Evolutionary conservation across 2,888 invertebrate genomes (phyloP).

Genomic region (Pristionchus japonicus): DNA sequence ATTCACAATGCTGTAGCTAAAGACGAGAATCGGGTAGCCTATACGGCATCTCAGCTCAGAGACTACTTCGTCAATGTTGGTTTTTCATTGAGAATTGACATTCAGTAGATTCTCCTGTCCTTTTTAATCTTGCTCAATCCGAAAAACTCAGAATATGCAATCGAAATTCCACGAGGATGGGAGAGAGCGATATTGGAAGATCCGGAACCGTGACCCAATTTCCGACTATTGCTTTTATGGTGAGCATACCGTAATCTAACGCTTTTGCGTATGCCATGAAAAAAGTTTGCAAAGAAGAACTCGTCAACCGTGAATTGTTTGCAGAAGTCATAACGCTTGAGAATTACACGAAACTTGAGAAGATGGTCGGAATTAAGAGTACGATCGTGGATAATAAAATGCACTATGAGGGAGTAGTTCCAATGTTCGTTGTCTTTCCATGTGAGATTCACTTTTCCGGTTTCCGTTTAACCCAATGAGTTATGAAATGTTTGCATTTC

Average conservation of each 20-base stretch:
- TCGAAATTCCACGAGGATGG: neutral
- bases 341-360: neutral
- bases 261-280: neutral
- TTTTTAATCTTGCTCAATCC: neutral
- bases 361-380: neutral
- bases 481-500: neutral
- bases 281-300: too few species aligned
- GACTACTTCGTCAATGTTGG: neutral
- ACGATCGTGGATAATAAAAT: neutral
- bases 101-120: neutral
- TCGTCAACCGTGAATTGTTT: too few species aligned
- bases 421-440: neutral
- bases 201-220: neutral
- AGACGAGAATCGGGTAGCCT: neutral
- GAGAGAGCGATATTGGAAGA: neutral
- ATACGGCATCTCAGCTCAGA: neutral
- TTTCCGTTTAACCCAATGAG: too few species aligned
- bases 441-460: neutral
- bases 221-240: constrained; percentile 8
- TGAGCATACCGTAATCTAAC: neutral
- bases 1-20: neutral
- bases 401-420: neutral
- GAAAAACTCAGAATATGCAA: neutral
- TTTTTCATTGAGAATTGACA: neutral
- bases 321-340: neutral